phyloP scores from a whole-genome alignment of 2,888 invertebrate species.

The Lasioglossum villosulum region DNA sequence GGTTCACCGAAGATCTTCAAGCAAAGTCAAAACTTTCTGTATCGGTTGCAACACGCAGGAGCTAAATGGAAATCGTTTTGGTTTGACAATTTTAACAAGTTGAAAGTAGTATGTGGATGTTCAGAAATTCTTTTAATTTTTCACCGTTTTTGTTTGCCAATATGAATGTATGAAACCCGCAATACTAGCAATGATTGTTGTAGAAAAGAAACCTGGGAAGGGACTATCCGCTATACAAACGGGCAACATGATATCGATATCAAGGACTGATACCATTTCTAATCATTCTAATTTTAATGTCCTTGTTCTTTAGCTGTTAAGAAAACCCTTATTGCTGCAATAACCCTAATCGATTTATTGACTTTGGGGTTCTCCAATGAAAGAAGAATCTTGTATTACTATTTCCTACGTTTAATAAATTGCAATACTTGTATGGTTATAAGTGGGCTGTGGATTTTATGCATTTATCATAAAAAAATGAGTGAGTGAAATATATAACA shows the following conservation, averaged over 20 bases:
- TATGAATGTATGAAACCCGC: neutral
- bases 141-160: neutral
- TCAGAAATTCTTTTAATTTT: neutral
- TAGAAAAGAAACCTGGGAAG: neutral
- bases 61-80: neutral
- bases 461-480: neutral
- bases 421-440: neutral
- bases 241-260: neutral
- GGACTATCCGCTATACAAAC: neutral
- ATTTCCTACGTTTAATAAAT: neutral
- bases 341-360: neutral
- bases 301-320: neutral
- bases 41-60: neutral
- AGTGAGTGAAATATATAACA: neutral
- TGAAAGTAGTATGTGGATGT: neutral
- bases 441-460: neutral
- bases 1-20: neutral
- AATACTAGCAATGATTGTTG: neutral
- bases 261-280: neutral
- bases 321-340: neutral
- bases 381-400: neutral
- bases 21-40: neutral
- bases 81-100: neutral
- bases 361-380: neutral
- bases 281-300: neutral